Percentiles rank a stretch among this genome's conserved stretches.
These are phyloP conservation scores for Microtus ochrogaster DNA, from an alignment of 2,113 vertebrate genomes.

Conservation along the genomic window DNA sequence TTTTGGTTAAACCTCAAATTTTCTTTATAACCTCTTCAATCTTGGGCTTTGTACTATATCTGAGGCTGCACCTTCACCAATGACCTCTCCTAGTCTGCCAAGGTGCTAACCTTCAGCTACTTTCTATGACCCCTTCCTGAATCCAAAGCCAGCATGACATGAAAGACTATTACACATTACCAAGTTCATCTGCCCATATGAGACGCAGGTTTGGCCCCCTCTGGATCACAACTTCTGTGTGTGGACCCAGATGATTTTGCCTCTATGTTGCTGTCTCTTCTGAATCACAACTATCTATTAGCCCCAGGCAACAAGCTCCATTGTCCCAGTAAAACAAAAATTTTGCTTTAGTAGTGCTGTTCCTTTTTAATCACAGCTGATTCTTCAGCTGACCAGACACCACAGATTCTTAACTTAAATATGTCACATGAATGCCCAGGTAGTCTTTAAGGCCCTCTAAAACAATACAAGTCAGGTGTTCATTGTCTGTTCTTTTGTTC, in stretches of 20 bases:
- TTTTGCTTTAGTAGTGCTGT: neutral
- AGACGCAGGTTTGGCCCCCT: neutral
- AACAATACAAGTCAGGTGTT: too few relatives aligned
- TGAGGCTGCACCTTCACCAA: neutral
- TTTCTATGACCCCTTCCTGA: neutral
- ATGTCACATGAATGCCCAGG: neutral
- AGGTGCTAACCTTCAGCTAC: neutral
- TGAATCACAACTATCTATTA: neutral
- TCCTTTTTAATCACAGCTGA: neutral
- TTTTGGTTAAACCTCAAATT: neutral
- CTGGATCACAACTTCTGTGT: neutral
- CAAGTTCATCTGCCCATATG: neutral
- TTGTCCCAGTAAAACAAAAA: neutral
- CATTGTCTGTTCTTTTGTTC: neutral
- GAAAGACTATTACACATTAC: neutral
- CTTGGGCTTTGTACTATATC: neutral
- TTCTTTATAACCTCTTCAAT: neutral
- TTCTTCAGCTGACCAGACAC: neutral
- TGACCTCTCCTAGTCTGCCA: neutral
- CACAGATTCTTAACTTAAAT: neutral
- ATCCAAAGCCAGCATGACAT: neutral
- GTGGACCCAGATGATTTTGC: neutral
- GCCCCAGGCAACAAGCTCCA: neutral
- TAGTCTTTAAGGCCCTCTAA: neutral
- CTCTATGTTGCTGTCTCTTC: neutral